These are phyloP conservation scores for Synanthedon tipuliformis DNA, from an alignment of 2,888 invertebrate genomes.

Conservation along the genomic window DNA sequence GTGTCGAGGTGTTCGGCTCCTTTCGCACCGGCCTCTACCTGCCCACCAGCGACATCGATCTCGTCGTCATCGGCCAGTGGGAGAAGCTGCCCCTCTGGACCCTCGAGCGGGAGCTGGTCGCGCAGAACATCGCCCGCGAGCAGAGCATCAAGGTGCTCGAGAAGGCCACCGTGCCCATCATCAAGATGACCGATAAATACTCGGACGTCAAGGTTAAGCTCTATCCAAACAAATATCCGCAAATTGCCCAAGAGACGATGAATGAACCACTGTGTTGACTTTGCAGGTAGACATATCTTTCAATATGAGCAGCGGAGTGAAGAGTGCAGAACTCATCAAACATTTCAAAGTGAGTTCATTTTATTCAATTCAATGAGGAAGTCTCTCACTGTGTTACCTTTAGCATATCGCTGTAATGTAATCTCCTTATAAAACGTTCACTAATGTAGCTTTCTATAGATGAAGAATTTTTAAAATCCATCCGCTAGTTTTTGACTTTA, in stretches of 20 bases:
- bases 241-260: too few relatives aligned
- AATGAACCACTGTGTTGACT: background rate
- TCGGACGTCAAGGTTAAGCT: conserved; percentile 80
- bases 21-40: conserved; percentile 97
- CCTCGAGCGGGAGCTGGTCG: conserved; percentile 89
- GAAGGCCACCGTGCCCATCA: conserved; percentile 98
- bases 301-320: conserved; percentile 98
- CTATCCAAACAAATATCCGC: too few relatives aligned
- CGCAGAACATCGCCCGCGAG: conserved; percentile 89
- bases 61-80: conserved; percentile 84
- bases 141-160: conserved; percentile 95
- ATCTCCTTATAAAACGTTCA: too few relatives aligned
- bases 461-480: too few relatives aligned
- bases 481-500: too few relatives aligned
- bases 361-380: background rate
- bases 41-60: conserved; percentile 89
- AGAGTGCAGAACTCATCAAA: conserved; percentile 95
- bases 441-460: too few relatives aligned
- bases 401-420: too few relatives aligned
- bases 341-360: conserved; percentile 75
- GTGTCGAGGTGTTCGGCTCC: conserved; percentile 98
- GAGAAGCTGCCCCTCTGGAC: conserved; percentile 90
- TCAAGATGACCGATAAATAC: conserved; percentile 90
- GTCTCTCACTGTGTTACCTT: background rate
- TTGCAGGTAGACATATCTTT: conserved; percentile 92